Evolutionary conservation across 2,113 vertebrate genomes (phyloP).

Genomic region (Gallinago jamesoni): DNA sequence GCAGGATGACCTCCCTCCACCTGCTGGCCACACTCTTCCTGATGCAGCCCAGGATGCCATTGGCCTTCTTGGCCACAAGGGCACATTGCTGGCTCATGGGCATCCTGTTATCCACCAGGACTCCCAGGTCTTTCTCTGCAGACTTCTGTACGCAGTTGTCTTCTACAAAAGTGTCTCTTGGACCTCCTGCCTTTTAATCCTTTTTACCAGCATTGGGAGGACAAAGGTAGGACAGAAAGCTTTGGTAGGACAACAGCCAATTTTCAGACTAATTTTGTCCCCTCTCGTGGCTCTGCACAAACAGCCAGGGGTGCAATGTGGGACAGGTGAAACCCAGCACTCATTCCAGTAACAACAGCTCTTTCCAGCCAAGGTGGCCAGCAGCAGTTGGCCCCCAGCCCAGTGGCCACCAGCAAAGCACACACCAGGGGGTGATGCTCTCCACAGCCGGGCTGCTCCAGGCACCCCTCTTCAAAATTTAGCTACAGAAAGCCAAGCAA

Average conservation of each 20-base stretch:
- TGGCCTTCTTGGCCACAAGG: too few relatives aligned
- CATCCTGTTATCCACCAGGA: too few relatives aligned
- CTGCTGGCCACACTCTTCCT: too few relatives aligned
- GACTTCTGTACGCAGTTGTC: not conserved
- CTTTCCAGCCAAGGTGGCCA: not conserved
- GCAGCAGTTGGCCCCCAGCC: not conserved
- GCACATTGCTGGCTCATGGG: too few relatives aligned
- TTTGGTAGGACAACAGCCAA: not conserved
- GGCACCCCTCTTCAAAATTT: not conserved
- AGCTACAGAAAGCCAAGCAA: not conserved
- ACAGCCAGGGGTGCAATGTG: accelerated
- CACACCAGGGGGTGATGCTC: accelerated
- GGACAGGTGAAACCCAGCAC: not conserved
- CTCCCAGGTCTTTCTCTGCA: too few relatives aligned
- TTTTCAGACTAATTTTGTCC: not conserved
- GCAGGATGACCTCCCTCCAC: too few relatives aligned
- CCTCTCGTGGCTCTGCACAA: not conserved
- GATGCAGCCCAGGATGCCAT: too few relatives aligned
- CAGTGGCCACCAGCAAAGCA: not conserved
- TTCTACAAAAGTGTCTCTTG: not conserved
- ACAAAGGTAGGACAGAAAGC: not conserved
- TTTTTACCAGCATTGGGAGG: not conserved
- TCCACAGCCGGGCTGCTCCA: not conserved
- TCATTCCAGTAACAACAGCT: not conserved
- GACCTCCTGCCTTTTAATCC: not conserved